Conservation (phyloP, 1,140 invertebrate species). For the Notospermus geniculatus region DNA sequence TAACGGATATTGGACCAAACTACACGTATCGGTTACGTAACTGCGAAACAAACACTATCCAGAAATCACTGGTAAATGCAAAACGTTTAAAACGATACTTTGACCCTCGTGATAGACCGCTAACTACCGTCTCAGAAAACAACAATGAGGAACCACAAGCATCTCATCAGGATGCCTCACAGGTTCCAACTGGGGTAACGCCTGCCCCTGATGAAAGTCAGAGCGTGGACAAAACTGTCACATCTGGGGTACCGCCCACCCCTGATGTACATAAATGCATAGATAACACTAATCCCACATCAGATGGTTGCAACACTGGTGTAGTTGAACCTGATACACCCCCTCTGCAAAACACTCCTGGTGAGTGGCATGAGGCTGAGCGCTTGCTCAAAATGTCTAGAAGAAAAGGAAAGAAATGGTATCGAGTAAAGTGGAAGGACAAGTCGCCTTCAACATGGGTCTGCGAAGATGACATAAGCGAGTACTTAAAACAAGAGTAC, state of each 20-base stretch:
- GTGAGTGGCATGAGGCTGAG: not conserved
- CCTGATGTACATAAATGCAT: not conserved
- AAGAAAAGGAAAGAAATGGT: not conserved
- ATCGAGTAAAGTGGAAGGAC: constrained; percentile 7
- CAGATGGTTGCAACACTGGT: not conserved
- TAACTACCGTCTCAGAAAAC: no score
- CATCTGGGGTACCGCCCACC: no score
- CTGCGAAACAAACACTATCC: constrained; percentile 6
- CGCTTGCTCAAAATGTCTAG: constrained; percentile 1
- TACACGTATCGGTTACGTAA: constrained; percentile 16
- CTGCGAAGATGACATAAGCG: not conserved
- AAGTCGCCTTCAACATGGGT: not conserved
- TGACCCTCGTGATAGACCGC: not conserved
- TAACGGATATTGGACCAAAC: constrained; percentile 10
- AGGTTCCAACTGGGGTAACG: no score
- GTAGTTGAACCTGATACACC: not conserved
- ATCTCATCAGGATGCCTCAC: no score
- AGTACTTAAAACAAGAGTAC: not conserved
- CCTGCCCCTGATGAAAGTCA: no score
- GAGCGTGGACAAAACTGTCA: no score
- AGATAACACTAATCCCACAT: not conserved
- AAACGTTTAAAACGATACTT: not conserved
- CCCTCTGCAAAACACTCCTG: not conserved
- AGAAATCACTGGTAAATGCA: not conserved
- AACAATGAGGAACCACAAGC: no score